phyloP scores from a whole-genome alignment of 2,113 vertebrate species.

The Arothron firmamentum region DNA sequence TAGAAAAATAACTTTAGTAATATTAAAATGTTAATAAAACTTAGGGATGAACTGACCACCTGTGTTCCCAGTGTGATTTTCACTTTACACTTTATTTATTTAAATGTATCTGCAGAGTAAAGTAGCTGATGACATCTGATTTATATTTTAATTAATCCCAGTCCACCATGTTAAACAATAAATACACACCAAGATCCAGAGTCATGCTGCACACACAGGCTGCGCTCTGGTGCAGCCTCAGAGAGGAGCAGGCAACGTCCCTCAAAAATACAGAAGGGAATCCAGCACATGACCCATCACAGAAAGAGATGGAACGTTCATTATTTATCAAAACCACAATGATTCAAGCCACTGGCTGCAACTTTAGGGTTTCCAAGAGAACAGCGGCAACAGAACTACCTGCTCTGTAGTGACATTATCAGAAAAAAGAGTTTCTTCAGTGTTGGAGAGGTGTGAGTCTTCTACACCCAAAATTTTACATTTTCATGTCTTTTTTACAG shows the following conservation, averaged over 20 bases:
- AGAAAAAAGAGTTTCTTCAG: no score
- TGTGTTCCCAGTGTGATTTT: neutral
- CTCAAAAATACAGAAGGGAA: constrained; percentile 44
- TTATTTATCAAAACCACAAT: neutral
- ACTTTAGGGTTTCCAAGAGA: no score
- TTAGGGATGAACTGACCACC: constrained; percentile 36
- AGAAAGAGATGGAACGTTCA: neutral
- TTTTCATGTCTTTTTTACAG: no score
- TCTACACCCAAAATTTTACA: no score
- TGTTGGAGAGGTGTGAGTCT: no score
- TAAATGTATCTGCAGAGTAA: no score
- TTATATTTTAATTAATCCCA: neutral
- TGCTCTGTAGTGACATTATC: no score
- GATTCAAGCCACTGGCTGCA: no score
- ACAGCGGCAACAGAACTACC: no score
- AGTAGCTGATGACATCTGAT: neutral
- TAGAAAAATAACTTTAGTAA: constrained; percentile 4
- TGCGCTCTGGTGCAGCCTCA: constrained; percentile 29
- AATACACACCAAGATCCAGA: constrained; percentile 18
- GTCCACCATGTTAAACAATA: constrained; percentile 9
- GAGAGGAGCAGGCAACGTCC: constrained; percentile 52
- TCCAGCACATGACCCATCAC: constrained; percentile 8
- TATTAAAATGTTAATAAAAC: constrained; percentile 5
- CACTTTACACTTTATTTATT: neutral
- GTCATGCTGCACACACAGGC: constrained; percentile 51